Base-by-base conservation (phyloP, 2,113 vertebrate species). In the Platysternon megacephalum region DNA sequence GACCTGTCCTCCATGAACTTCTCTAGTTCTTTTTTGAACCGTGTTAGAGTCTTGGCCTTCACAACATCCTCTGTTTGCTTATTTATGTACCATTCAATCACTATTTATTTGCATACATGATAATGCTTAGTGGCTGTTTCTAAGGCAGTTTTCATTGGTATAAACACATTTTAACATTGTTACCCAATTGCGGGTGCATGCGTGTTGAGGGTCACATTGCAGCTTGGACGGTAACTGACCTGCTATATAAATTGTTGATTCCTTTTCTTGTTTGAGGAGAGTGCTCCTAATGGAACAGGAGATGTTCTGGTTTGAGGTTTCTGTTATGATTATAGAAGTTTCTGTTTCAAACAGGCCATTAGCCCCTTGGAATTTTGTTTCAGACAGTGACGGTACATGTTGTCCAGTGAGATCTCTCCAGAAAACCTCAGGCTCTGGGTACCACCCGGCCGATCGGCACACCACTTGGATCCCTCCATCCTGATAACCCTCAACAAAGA, bases 391-490 rank as follows among this genome's bases (percentile, higher is more conserved):
- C 7, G 80, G 28, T 19, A 97, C 44, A 19, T 7, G 44, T 13
- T 85, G 91, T 89, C 96, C 95, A 5, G 4, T 29, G 39, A 79
- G 17, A 39, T 87, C 86, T 84, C 68, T 93, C 97, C 97, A 98
- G 32, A 91, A 91, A 56, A 97, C 72, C 72, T 52, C 85, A 42
- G 97, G 97, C 49, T 95, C 93, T 51, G 97, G 97, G 65, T 94
- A 97, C 97, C 97, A 98, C 4, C 97, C 97, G 2, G 9, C 22
- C 1, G 97, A 97, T 28, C 44, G 89, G 28, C 97, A 97, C 26
- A 95, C 52, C 68, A 97, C 84, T 29, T 4, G 26, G 53, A 95
- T 86, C 48, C 90, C 88, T 32, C 86, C 89, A 16, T 39, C 95
- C 5, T 92, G 91, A 72, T 94, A 82, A 53, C 91, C 79, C 85